Conservation (phyloP, 1,140 invertebrate species). For the Eumeta japonica region DNA sequence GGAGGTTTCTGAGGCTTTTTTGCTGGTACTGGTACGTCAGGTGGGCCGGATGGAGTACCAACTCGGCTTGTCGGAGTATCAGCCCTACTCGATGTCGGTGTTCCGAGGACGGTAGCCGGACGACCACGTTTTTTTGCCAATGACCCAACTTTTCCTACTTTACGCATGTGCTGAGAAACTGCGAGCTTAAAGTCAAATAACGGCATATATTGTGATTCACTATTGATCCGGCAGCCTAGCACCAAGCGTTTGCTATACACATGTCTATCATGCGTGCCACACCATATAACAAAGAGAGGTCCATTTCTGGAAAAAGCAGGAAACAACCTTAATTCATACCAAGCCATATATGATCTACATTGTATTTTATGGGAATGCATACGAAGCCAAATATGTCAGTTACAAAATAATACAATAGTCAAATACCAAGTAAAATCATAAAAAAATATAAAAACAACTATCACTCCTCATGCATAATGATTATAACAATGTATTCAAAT, state of each 20-base stretch:
- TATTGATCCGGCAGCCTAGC: conserved; percentile 4
- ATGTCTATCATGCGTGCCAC: conserved; percentile 12
- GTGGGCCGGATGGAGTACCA: neutral
- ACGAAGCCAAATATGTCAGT: too few species aligned
- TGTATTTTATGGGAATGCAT: too few species aligned
- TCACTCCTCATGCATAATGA: too few species aligned
- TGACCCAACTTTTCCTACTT: conserved; percentile 1
- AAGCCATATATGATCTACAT: too few species aligned
- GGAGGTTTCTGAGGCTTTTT: conserved; percentile 8
- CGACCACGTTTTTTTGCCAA: too few species aligned
- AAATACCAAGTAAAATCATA: too few species aligned
- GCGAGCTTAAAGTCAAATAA: conserved; percentile 12
- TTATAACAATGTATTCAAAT: too few species aligned
- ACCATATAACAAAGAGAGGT: too few species aligned
- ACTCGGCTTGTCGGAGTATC: conserved; percentile 3
- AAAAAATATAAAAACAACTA: too few species aligned
- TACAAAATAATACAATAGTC: too few species aligned
- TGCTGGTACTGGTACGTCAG: conserved; percentile 5
- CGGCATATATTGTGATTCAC: conserved; percentile 6
- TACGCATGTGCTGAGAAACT: conserved; percentile 9
- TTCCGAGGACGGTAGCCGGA: conserved; percentile 8
- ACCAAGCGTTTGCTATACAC: conserved; percentile 3
- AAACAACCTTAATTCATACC: too few species aligned
- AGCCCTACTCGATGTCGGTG: conserved; percentile 8
- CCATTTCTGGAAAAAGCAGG: too few species aligned